Base-by-base conservation (phyloP, 2,113 vertebrate genomes). In the Campylomormyrus numenius region DNA sequence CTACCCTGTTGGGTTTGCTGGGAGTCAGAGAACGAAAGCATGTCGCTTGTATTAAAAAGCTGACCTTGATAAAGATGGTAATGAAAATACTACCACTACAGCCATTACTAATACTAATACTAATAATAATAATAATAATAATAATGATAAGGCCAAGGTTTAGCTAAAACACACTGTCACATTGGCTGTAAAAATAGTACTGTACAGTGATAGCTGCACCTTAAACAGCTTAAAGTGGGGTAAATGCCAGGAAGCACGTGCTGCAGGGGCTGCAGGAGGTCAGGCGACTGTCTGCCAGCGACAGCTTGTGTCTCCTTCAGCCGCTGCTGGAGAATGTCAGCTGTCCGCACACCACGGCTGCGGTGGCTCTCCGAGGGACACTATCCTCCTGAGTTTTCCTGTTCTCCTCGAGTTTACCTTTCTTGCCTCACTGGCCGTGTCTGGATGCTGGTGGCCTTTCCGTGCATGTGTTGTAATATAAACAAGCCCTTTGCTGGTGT, bases 1-100 rank as follows among this genome's bases (percentile, higher is more conserved):
- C 74, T 90, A 91, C 90, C 90, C 90, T 90, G 92, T 91, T 88
- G 90, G 42, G 62, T 80, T 77, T 88, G 15, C 91, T 66, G 88
- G 91, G 89, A 90, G 91, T 74, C 62, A 89, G 88, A 89, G 91
- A 90, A 92, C 92, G 91, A 91, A 92, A 94, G 94, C 93, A 95
- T 95, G 94, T 89, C 86, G 88, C 89, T 35, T 39, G 86, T 53
- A 92, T 93, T 91, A 85, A 77, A 92, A 90, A 93, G 92, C 53
- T 52, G 91, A 48, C 39, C 45, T 91, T 27, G 35, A 91, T 89
- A 58, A 91, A 89, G 48, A 84, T 74, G 39, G 53, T 58, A 52
- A 90, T 3, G 83, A 85, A 85, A 48, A 48, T 85, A 85, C 45
- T 85, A 85, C 45, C 19, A 85, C 21, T 85, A 52, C 62, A 89